These are phyloP conservation scores for Numida meleagris DNA, from an alignment of 2,113 vertebrate genomes.

Conservation along the genomic window DNA sequence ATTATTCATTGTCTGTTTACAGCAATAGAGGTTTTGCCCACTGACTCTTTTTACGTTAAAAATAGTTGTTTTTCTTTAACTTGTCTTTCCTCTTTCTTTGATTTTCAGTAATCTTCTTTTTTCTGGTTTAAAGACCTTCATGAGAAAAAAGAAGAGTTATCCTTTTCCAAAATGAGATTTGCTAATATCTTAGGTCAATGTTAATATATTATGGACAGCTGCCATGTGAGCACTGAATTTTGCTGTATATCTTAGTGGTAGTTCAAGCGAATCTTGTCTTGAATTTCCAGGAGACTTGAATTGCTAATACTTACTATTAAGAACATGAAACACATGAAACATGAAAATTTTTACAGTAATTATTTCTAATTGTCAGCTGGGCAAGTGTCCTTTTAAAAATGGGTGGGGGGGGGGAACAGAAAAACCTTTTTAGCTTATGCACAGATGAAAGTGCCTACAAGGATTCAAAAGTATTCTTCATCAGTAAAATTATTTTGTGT, in stretches of 20 bases:
- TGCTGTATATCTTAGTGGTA: not conserved
- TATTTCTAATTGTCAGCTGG: not conserved
- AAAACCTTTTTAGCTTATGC: not conserved
- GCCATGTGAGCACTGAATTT: not conserved
- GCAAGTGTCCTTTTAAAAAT: not conserved
- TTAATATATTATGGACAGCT: not conserved
- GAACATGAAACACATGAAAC: too few relatives aligned
- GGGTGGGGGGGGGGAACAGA: not conserved
- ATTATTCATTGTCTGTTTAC: not conserved
- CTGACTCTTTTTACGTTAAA: not conserved
- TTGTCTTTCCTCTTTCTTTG: not conserved
- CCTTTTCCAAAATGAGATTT: not conserved
- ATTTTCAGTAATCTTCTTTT: not conserved
- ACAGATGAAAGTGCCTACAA: not conserved
- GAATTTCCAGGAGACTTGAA: not conserved
- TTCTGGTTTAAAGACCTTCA: not conserved
- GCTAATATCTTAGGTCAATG: not conserved
- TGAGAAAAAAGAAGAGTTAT: not conserved
- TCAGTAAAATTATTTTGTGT: not conserved
- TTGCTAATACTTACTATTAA: not conserved
- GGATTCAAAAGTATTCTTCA: not conserved
- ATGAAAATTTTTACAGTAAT: too few relatives aligned
- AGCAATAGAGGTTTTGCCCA: not conserved
- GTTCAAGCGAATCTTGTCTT: not conserved
- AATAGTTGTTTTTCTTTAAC: rapidly evolving